Conservation (phyloP, 23 tunicate species). For the Trididemnum miniatum region DNA sequence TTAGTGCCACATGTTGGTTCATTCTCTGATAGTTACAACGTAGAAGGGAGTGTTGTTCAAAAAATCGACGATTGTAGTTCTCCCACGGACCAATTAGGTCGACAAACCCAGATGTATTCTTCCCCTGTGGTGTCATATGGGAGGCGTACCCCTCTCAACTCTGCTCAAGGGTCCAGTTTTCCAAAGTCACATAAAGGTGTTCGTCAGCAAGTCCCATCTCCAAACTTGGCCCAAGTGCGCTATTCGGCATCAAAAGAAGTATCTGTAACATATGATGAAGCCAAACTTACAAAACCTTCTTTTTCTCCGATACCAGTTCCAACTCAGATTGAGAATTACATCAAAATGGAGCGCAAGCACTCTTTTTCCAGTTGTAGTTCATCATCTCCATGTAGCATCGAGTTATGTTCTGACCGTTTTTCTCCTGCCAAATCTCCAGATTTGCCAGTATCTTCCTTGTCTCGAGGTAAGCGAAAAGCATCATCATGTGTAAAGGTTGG, state of each 20-base stretch:
- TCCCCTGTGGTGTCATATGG: not conserved
- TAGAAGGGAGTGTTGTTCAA: not conserved
- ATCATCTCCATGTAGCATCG: conserved; percentile 26
- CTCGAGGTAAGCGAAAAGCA: conserved; percentile 6
- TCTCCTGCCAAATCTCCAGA: not conserved
- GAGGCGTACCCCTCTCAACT: not conserved
- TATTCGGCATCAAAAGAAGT: conserved; percentile 34
- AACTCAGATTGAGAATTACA: conserved; percentile 78
- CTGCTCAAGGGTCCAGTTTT: not conserved
- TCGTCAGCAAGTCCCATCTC: no score
- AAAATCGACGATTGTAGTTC: no score
- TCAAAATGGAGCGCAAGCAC: conserved; percentile 59
- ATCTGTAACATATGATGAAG: not conserved
- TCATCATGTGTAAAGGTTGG: conserved; percentile 39
- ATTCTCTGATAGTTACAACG: not conserved
- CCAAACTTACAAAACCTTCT: conserved; percentile 27
- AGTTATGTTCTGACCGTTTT: not conserved
- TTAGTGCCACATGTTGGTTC: conserved; percentile 57
- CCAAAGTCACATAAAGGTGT: not conserved
- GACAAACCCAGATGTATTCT: not conserved
- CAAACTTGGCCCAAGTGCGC: conserved; percentile 6
- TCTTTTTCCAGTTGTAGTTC: conserved; percentile 62
- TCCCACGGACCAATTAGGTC: no score
- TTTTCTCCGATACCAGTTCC: conserved; percentile 72
- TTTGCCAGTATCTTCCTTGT: not conserved